phyloP scores from a whole-genome alignment of 2,888 invertebrate genomes.

The Chrysina gloriosa region DNA sequence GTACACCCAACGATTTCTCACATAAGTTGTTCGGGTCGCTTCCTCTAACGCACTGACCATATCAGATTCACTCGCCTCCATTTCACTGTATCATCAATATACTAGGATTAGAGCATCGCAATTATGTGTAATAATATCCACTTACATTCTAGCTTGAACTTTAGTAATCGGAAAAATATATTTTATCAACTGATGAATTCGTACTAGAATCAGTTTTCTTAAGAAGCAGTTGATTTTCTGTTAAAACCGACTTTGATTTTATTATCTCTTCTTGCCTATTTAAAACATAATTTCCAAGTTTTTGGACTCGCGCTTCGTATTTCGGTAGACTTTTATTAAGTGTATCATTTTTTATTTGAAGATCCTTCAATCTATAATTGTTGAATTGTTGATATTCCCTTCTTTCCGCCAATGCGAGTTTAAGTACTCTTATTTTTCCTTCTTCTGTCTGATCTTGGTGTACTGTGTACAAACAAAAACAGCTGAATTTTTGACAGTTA shows the following conservation, averaged over 20 bases:
- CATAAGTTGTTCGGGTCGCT: slow-evolving; percentile 82
- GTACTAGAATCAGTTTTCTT: slow-evolving; percentile 69
- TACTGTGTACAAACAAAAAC: slow-evolving; percentile 62
- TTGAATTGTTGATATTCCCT: slow-evolving; percentile 62
- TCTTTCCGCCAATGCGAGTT: slow-evolving; percentile 69
- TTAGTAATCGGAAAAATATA: slow-evolving; percentile 77
- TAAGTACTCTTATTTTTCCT: slow-evolving; percentile 70
- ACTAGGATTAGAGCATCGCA: too few species aligned
- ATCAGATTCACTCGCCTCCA: slow-evolving; percentile 58
- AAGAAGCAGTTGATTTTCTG: slow-evolving; percentile 68
- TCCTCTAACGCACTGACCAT: slow-evolving; percentile 69
- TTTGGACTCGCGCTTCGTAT: slow-evolving; percentile 73
- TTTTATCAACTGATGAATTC: slow-evolving; percentile 73
- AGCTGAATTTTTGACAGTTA: slow-evolving; percentile 49
- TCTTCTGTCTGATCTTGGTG: slow-evolving; percentile 71
- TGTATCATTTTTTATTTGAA: slow-evolving; percentile 61
- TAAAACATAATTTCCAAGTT: slow-evolving; percentile 69
- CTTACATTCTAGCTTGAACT: slow-evolving; percentile 68
- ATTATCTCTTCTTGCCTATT: slow-evolving; percentile 68
- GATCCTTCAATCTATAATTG: slow-evolving; percentile 57
- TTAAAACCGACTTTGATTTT: slow-evolving; percentile 66
- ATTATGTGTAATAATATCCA: slow-evolving; percentile 35
- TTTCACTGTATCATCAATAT: slow-evolving; percentile 52
- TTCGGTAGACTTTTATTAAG: slow-evolving; percentile 69
- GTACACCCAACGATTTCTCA: slow-evolving; percentile 84